Base-by-base conservation (phyloP, 2,888 invertebrate species). In the Mythimna impura region DNA sequence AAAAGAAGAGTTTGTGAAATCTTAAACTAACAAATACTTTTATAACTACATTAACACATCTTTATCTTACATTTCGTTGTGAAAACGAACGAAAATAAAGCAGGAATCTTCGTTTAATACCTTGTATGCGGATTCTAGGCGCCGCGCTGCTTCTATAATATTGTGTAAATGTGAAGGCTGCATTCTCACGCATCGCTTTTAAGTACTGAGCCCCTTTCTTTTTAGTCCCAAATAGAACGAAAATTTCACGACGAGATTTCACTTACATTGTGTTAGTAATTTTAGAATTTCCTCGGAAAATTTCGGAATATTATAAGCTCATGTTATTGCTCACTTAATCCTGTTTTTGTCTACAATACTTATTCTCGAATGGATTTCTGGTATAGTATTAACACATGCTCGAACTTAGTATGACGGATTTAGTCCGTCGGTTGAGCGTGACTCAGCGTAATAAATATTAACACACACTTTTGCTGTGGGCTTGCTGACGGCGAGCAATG, bases 111-210 rank as follows among this genome's bases (percentile, higher is more conserved):
- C 6, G n/a, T 66, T 78, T 74, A 34, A 66, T 55, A 58, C 36
- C 14, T 43, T 55, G 79, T 55, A 60, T 79, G 67, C 71, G 78
- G 79, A 82, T 71, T 71, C 22, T 64, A 58, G 65, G 61, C 36
- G 50, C 1, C 30, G 55, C 71, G 66, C 66, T 65, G 30, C 30
- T 30, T 30, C 30, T 64, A 66, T 66, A 66, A 79, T 47, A 47
- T 7, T 69, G 62, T 76, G 61, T 36, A 60, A 64, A 82, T 82
- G 79, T 78, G 67, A 52, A 74, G 66, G 60, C 65, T 80, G 78
- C 77, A 71, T 78, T 69, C 66, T 40, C 71, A 36, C 62, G 62
- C 80, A 72, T 83, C 54, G 62, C 58, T 73, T 83, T 80, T 76
- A 75, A 81, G 76, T 80, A 80, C 64, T 17, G 63, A 62, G 62